Base-by-base conservation (phyloP, 2,888 invertebrate genomes). In the Drosophila greeni region DNA sequence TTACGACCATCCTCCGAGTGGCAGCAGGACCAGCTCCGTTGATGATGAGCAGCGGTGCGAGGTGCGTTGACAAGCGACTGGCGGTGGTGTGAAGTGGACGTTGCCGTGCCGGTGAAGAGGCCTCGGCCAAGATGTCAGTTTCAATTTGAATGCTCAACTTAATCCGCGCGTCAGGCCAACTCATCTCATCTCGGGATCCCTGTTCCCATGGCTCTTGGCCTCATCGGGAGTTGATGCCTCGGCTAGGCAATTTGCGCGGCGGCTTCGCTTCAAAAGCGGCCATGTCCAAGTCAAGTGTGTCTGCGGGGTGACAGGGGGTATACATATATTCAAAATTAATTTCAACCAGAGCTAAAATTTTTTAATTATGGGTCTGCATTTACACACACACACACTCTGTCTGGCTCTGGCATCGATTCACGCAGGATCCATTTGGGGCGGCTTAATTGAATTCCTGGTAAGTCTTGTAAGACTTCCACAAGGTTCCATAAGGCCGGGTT, bases 131-230 rank as follows among this genome's bases (percentile, higher is more conserved):
- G 61, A 76, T 82, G 84, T 82, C 82, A 83, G 77, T 77, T 82
- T 84, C 82, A 84, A 82, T 82, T 82, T 82, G 79, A 82, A 82
- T 82, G 80, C 77, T 82, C 82, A 82, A 82, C 82, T 82, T 79
- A 84, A 82, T 84, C 80, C 80, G 66, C 72, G 72, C 83, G 69
- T 75, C 79, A 82, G 59, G 45, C 57, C 45, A 57, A 57, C 59
- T 60, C 58, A 60, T 60, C 58, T 45, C 55, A 56, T 56, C 55
- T 56, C 29, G 57, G 40, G 39, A 33, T 26, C 55, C 54, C 37
- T 48, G 51, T 70, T 70, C 70, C 70, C 64, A 69, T 65, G 56
- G 47, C 42, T 48, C 31, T 45, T 18, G 45, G 45, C 29, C 11
- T 7, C 43, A 29, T 43, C 57, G 45, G 70, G 48, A 73, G 65